Percentiles rank a stretch among this genome's conserved stretches.
These are phyloP conservation scores for Helarctos malayanus DNA, from an alignment of 2,797 vertebrate species.

Conservation along the genomic window DNA sequence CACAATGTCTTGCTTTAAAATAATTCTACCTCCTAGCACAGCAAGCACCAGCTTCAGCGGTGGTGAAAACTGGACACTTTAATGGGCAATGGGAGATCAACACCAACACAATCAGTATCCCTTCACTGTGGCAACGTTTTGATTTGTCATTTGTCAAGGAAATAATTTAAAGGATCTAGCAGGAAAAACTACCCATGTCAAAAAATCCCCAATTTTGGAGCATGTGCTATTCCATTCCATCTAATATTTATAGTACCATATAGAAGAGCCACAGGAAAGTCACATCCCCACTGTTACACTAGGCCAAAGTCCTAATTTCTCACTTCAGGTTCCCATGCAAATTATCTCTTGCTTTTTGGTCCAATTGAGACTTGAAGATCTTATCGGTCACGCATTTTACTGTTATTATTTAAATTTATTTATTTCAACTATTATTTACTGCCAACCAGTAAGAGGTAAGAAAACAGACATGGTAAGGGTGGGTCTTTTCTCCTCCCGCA, in stretches of 20 bases:
- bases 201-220: not conserved
- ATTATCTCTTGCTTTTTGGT: conserved; percentile 76
- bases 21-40: not conserved
- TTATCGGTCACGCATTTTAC: conserved; percentile 71
- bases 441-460: conserved; percentile 57
- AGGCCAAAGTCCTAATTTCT: conserved; percentile 79
- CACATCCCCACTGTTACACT: not conserved
- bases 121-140: conserved; percentile 41
- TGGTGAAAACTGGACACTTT: not conserved
- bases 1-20: conserved; percentile 24
- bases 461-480: conserved; percentile 80
- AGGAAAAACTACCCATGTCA: conserved; percentile 1
- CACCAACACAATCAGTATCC: not conserved
- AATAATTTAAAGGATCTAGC: conserved; percentile 6
- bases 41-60: not conserved
- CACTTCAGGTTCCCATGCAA: conserved; percentile 77
- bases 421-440: conserved; percentile 84
- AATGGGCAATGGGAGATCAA: not conserved
- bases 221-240: not conserved
- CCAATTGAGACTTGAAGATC: conserved; percentile 78
- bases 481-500: conserved; percentile 83
- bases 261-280: not conserved
- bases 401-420: conserved; percentile 77
- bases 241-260: not conserved
- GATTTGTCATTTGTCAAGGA: conserved; percentile 51